Conservation (phyloP, 2,888 invertebrate species). For the Drosophila limbata region DNA sequence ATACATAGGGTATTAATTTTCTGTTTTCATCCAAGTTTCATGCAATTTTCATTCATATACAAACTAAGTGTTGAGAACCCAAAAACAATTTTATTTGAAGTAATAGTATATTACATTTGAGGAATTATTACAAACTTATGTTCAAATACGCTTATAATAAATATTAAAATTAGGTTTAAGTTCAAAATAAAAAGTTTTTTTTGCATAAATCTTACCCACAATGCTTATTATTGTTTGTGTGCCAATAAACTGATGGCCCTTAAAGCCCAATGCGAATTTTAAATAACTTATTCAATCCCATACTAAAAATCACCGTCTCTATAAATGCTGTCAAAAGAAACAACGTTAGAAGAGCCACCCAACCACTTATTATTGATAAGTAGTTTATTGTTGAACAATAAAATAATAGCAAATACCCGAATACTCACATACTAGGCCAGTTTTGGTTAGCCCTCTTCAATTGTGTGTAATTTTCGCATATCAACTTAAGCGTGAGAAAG, state of each 20-base stretch:
- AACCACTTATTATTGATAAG: slow-evolving; percentile 21
- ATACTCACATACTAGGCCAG: slow-evolving; percentile 63
- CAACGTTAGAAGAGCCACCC: slow-evolving; percentile 56
- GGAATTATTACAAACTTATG: slow-evolving; percentile 60
- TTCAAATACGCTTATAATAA: slow-evolving; percentile 35
- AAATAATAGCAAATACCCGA: slow-evolving; percentile 21
- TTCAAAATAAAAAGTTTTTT: slow-evolving; percentile 24
- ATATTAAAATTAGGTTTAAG: slow-evolving; percentile 19
- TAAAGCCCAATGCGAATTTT: slow-evolving; percentile 27
- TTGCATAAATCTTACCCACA: slow-evolving; percentile 53
- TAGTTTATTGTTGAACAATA: slow-evolving; percentile 15
- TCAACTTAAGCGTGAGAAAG: slow-evolving; percentile 55
- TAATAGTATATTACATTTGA: slow-evolving; percentile 37
- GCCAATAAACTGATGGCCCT: slow-evolving; percentile 44
- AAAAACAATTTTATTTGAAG: slow-evolving; percentile 56
- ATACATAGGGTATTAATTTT: neutral
- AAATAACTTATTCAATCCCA: slow-evolving; percentile 45
- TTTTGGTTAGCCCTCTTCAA: slow-evolving; percentile 46
- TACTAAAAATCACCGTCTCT: slow-evolving; percentile 45
- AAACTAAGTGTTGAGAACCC: slow-evolving; percentile 20
- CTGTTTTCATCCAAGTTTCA: neutral
- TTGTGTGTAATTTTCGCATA: slow-evolving; percentile 41
- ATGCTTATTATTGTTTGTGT: slow-evolving; percentile 29
- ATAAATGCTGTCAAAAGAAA: slow-evolving; percentile 70
- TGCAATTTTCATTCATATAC: neutral